Conservation (phyloP, 30 jellyfish, hydroid and myxozoan genomes). For the Nemopilema nomurai region DNA sequence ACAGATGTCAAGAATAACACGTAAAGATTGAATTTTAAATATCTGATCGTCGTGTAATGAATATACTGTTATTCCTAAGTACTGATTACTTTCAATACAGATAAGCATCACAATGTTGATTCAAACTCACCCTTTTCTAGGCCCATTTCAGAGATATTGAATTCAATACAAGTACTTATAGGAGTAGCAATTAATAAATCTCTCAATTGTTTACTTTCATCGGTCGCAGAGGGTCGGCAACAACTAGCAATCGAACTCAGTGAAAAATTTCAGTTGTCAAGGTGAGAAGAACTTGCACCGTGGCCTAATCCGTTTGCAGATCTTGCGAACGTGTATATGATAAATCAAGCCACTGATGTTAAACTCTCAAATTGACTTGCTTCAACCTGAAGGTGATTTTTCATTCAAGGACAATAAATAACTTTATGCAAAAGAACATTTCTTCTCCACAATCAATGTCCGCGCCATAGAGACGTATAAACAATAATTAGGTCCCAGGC, state of each 20-base stretch:
- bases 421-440: not conserved
- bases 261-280: not conserved
- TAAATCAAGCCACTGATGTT: not conserved
- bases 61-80: too few species aligned
- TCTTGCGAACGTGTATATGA: not conserved
- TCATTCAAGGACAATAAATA: too few species aligned
- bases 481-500: not conserved
- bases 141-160: not conserved
- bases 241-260: not conserved
- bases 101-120: too few species aligned
- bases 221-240: not conserved
- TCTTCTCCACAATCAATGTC: not conserved
- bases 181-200: not conserved
- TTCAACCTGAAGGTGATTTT: not conserved
- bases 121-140: not conserved
- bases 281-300: not conserved
- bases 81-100: too few species aligned
- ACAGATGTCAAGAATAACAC: too few species aligned
- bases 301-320: not conserved
- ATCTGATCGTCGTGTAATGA: too few species aligned
- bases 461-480: not conserved
- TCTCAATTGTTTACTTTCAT: not conserved
- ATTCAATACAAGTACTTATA: not conserved
- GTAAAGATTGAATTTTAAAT: too few species aligned
- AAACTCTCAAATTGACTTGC: not conserved